Evolutionary conservation across 2,113 vertebrate species (phyloP).

Genomic region (Craseonycteris thonglongyai): DNA sequence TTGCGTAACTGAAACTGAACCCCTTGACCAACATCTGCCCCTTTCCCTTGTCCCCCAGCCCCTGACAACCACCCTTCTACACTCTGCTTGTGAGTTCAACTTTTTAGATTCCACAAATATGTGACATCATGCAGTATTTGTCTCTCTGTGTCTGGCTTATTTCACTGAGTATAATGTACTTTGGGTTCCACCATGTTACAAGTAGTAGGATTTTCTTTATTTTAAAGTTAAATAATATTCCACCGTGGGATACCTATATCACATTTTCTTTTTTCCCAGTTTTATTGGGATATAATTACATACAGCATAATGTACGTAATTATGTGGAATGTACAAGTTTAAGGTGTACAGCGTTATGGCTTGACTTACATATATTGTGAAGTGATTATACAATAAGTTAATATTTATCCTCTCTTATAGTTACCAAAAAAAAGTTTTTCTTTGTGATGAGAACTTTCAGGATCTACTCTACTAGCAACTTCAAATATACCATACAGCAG

Average conservation of each 20-base stretch:
- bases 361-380: not conserved
- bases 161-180: not conserved
- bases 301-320: not conserved
- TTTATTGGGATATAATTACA: not conserved
- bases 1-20: not conserved
- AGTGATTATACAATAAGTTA: not conserved
- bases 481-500: not conserved
- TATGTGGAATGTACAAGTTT: not conserved
- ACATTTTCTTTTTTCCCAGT: not conserved
- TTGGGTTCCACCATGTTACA: not conserved
- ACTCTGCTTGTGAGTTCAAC: not conserved
- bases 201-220: not conserved
- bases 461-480: not conserved
- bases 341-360: not conserved
- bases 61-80: not conserved
- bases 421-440: not conserved
- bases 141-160: not conserved
- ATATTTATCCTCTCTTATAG: not conserved
- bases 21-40: not conserved
- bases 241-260: not conserved
- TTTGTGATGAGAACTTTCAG: not conserved
- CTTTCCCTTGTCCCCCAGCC: not conserved
- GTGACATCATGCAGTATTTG: not conserved
- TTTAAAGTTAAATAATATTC: not conserved
- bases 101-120: not conserved